Evolutionary conservation across 2,113 vertebrate species (phyloP), one percentile per base, ranked within the genome.

Genomic region (Xenopus tropicalis): DNA sequence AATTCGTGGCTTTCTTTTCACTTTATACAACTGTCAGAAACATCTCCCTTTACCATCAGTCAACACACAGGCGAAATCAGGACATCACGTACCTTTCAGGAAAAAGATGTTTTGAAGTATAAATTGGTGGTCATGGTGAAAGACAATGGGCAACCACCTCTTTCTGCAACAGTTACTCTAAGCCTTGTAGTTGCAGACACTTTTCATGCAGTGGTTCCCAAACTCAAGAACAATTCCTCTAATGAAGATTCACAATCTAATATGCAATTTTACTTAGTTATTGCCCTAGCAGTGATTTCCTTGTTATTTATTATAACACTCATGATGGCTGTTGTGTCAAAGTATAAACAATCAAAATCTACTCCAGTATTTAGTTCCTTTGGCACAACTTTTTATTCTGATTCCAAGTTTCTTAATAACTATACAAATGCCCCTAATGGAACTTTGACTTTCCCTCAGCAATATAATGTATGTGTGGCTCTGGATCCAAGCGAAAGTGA

Each of bases 71-170:
- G 85, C 48, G 81, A 84, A 61, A 81, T 86, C 43, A 81, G 80
- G 44, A 83, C 69, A 1, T 74, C 81, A 1, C 83, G 81, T 10
- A 13, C 57, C 17, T 72, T 88, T 59, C 81, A 84, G 6, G 85
- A 86, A 25, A 23, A 70, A 14, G 87, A 88, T 43, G 58, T 72
- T 1, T 65, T 77, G 6, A 75, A 69, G 16, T 81, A 86, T 46
- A 78, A 65, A 20, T 62, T 88, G 24, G 29, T 87, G n/a, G 83
- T 89, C 42, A 29, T 87, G 64, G 86, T 88, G 44, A 85, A 81
- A 77, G 86, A 87, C 59, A 86, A 87, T 91, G 67, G 67, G 3
- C 23, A 77, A 14, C 74, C 74, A 3, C 17, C 59, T 51, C 61
- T 77, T 0, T 70, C 59, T 6, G 13, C 71, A 48, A 70, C 78